Percentiles rank a stretch among this genome's conserved stretches.
phyloP scores from a whole-genome alignment of 2,888 invertebrate species.

The Ephialtes manifestator region DNA sequence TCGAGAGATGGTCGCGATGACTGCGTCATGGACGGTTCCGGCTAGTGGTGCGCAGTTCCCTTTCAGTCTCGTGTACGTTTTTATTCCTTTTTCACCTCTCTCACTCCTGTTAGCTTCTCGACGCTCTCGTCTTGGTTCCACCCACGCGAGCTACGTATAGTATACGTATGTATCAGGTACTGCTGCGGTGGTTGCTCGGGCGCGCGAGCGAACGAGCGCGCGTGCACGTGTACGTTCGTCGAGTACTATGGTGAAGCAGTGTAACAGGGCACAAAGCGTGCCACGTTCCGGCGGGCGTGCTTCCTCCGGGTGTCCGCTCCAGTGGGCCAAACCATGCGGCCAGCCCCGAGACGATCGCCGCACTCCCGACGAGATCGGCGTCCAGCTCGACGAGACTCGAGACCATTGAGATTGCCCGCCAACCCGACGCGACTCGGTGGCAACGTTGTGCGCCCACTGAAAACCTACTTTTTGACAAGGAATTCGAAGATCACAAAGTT shows the following conservation, averaged over 20 bases:
- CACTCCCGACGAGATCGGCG: conserved; percentile 48
- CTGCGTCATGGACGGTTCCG: conserved; percentile 84
- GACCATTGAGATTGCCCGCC: conserved; percentile 77
- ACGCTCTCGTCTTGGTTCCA: conserved; percentile 70
- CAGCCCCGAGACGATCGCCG: conserved; percentile 68
- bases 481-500: too few relatives aligned
- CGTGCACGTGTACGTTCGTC: conserved; percentile 59
- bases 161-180: conserved; percentile 50
- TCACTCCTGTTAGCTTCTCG: conserved; percentile 59
- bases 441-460: background rate
- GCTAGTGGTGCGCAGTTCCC: conserved; percentile 86
- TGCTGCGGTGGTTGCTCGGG: conserved; percentile 55
- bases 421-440: conserved; percentile 73
- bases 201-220: conserved; percentile 61
- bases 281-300: conserved; percentile 85
- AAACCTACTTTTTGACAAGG: too few relatives aligned
- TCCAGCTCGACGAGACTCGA: conserved; percentile 52
- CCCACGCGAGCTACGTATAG: conserved; percentile 59
- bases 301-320: conserved; percentile 86
- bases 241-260: conserved; percentile 42
- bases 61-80: conserved; percentile 75
- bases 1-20: conserved; percentile 84
- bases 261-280: conserved; percentile 83
- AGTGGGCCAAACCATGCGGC: conserved; percentile 83
- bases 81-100: conserved; percentile 61